phyloP scores from a whole-genome alignment of 2,113 vertebrate genomes.

The Phalacrocorax carbo region DNA sequence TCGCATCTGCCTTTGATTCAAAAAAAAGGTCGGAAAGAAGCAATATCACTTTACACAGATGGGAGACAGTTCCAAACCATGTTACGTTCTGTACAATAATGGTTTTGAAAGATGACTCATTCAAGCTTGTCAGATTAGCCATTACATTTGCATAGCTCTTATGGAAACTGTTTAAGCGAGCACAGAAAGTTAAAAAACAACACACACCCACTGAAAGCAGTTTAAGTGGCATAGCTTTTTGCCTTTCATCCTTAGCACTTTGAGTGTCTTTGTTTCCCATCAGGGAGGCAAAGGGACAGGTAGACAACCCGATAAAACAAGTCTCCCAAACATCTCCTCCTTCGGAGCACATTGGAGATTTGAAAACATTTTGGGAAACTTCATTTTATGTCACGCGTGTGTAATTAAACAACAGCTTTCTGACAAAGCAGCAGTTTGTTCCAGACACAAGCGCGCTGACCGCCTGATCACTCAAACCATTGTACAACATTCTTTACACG shows the following conservation, averaged over 20 bases:
- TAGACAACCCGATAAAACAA: rapidly evolving
- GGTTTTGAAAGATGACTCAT: slow-evolving; percentile 58
- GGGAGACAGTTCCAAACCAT: slow-evolving; percentile 31
- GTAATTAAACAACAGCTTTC: neutral
- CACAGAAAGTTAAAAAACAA: neutral
- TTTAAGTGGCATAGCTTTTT: neutral
- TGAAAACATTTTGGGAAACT: neutral
- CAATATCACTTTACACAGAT: neutral
- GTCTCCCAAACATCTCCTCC: neutral
- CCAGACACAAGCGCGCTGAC: neutral
- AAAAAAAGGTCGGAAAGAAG: neutral
- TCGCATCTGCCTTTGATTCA: slow-evolving; percentile 26
- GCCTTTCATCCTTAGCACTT: neutral
- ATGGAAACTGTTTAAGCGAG: neutral
- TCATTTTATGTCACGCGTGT: neutral
- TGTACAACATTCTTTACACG: neutral
- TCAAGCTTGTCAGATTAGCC: slow-evolving; percentile 56
- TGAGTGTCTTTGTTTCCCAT: neutral
- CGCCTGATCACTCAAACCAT: rapidly evolving
- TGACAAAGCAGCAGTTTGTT: neutral
- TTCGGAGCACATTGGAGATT: neutral
- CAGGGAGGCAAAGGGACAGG: neutral
- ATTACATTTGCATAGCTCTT: slow-evolving; percentile 40
- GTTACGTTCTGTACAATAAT: neutral
- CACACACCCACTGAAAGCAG: neutral